Percentiles rank a stretch among this genome's conserved stretches.
These are phyloP conservation scores for Uropsilus gracilis DNA, from an alignment of 2,113 vertebrate genomes.

Conservation along the genomic window DNA sequence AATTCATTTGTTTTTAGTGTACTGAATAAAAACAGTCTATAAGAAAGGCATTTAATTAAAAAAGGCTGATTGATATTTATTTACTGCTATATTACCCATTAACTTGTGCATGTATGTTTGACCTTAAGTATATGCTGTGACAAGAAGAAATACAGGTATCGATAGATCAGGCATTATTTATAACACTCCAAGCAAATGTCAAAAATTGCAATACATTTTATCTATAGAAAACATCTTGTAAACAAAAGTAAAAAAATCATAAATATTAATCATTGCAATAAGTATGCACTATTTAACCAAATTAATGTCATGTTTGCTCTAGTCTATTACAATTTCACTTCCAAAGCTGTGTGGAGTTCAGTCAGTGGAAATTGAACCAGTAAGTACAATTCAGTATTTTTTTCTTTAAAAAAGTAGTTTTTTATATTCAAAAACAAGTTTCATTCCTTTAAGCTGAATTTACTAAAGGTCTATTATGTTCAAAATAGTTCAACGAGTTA, in stretches of 20 bases:
- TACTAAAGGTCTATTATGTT: background rate
- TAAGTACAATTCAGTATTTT: background rate
- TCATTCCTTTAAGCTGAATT: background rate
- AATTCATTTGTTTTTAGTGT: background rate
- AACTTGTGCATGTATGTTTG: background rate
- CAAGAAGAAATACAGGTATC: conserved; percentile 1
- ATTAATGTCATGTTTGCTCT: background rate
- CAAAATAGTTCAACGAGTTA: background rate
- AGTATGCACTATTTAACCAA: background rate
- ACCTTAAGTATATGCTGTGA: background rate
- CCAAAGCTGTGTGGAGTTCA: background rate
- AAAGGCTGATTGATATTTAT: background rate
- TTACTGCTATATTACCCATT: background rate
- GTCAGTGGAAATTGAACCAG: background rate
- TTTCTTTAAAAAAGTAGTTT: background rate
- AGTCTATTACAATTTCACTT: background rate
- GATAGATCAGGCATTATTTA: background rate
- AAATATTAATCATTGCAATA: background rate
- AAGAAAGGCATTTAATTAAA: background rate
- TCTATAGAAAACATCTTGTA: background rate
- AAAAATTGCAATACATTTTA: background rate
- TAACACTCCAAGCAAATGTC: background rate
- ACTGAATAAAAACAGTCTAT: conserved; percentile 15
- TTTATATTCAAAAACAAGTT: background rate
- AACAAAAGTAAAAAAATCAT: background rate